Percentiles rank a stretch among this genome's conserved stretches.
Conservation (phyloP, 2,888 invertebrate genomes). For the Chydorus sphaericus region DNA sequence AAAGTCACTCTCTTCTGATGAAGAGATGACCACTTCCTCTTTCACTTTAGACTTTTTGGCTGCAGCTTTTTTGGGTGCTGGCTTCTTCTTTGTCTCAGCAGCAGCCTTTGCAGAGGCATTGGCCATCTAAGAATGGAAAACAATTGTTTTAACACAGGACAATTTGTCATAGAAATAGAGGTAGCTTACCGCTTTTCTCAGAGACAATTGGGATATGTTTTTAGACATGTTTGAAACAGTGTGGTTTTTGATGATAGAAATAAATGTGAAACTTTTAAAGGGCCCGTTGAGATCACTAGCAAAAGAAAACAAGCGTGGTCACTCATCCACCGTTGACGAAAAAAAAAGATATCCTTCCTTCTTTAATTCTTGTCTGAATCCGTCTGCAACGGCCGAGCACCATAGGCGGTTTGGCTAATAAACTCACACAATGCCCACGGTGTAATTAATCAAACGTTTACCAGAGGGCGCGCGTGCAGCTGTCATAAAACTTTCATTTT, state of each 20-base stretch:
- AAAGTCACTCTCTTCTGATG: conserved; percentile 41
- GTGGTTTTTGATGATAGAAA: too few relatives aligned
- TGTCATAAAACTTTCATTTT: too few relatives aligned
- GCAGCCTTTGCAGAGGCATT: conserved; percentile 4
- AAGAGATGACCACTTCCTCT: background rate
- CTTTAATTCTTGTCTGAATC: background rate
- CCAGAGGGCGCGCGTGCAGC: background rate
- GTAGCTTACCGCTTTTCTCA: background rate
- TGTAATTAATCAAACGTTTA: background rate
- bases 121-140: background rate
- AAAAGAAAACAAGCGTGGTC: background rate
- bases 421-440: background rate
- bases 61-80: background rate
- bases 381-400: background rate
- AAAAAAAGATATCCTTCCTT: background rate
- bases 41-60: background rate
- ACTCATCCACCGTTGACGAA: background rate
- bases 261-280: too few relatives aligned
- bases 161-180: background rate
- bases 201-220: background rate
- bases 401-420: background rate
- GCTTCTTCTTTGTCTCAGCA: conserved; percentile 15
- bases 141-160: background rate
- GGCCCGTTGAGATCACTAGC: too few relatives aligned
- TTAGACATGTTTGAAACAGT: background rate